These are phyloP conservation scores for Platanista minor DNA, from an alignment of 2,113 vertebrate genomes.

Conservation along the genomic window DNA sequence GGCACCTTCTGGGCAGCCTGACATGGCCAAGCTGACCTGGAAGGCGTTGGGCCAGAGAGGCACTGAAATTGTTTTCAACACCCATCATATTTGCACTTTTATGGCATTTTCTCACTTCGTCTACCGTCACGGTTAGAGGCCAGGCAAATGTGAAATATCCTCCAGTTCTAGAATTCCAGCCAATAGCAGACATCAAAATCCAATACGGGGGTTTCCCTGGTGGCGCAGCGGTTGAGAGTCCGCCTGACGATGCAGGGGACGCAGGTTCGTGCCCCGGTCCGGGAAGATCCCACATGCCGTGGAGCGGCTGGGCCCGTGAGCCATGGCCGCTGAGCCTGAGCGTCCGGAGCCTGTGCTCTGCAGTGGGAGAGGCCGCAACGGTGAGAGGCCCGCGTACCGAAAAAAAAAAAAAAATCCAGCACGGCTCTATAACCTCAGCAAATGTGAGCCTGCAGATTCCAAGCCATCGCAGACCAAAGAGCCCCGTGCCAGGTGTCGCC, in stretches of 20 bases:
- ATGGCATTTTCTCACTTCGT: background rate
- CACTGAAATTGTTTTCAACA: background rate
- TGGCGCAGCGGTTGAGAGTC: too few species aligned
- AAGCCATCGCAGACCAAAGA: background rate
- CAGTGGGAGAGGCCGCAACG: too few species aligned
- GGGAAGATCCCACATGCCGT: too few species aligned
- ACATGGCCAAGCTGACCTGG: background rate
- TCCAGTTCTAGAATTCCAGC: background rate
- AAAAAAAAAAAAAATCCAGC: background rate
- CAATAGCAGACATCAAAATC: background rate
- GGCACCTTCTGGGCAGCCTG: background rate
- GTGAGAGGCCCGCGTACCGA: too few species aligned
- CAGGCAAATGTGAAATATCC: background rate
- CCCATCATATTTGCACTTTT: too few species aligned
- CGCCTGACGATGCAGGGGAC: too few species aligned
- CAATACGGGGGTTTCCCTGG: too few species aligned
- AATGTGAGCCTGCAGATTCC: fast-evolving
- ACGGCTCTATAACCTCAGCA: fast-evolving
- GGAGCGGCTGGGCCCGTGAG: too few species aligned
- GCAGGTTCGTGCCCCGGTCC: too few species aligned
- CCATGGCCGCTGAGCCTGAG: too few species aligned
- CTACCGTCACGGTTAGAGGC: background rate
- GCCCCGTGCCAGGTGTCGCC: fast-evolving
- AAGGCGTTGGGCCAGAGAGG: background rate
- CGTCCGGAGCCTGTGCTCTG: too few species aligned